Conservation (phyloP, 2,113 vertebrate genomes). For the Geothlypis trichas region DNA sequence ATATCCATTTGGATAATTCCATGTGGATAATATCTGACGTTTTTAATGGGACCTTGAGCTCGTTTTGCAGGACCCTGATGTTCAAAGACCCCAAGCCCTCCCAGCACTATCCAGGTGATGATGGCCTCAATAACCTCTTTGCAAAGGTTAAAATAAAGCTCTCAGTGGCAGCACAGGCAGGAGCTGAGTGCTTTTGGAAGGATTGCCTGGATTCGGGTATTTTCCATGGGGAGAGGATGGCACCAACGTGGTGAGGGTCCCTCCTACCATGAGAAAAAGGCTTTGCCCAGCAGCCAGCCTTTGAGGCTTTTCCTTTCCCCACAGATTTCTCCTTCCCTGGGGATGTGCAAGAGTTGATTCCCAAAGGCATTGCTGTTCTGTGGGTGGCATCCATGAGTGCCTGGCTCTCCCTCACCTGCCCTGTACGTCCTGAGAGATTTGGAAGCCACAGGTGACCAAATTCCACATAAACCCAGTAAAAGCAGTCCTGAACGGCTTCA, state of each 20-base stretch:
- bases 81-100: not conserved
- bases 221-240: not conserved
- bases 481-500: not conserved
- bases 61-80: not conserved
- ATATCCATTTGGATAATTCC: too few relatives aligned
- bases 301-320: not conserved
- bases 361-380: not conserved
- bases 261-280: not conserved
- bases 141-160: not conserved
- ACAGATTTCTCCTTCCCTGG: not conserved
- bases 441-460: not conserved
- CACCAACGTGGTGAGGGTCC: accelerated
- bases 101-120: accelerated
- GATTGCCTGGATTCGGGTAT: not conserved
- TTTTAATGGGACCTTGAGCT: not conserved
- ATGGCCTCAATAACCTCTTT: accelerated
- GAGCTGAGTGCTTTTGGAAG: not conserved
- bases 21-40: not conserved
- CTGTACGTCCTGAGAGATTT: not conserved
- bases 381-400: accelerated
- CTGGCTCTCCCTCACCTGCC: not conserved
- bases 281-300: not conserved
- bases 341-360: accelerated
- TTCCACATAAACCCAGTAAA: not conserved
- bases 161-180: not conserved